Conservation (phyloP, 2,888 invertebrate genomes). For the Drosophila multiciliata region DNA sequence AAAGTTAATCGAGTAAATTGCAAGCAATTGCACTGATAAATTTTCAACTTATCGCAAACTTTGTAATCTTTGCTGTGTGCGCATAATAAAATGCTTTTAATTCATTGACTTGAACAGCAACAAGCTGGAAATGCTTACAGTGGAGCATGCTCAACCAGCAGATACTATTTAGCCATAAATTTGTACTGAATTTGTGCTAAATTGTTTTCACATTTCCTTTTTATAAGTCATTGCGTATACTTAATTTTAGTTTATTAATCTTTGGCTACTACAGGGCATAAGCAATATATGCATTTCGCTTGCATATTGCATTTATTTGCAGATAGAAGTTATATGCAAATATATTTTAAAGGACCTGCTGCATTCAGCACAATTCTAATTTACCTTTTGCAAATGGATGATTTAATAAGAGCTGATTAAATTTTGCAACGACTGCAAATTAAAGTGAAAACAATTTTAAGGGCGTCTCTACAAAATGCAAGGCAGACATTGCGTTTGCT, state of each 20-base stretch:
- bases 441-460: conserved; percentile 73
- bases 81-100: conserved; percentile 37
- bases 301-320: not conserved
- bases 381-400: not conserved
- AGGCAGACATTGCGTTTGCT: conserved; percentile 37
- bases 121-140: not conserved
- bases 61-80: conserved; percentile 42
- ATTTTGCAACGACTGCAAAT: conserved; percentile 77
- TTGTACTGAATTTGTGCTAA: not conserved
- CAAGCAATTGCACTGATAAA: conserved; percentile 38
- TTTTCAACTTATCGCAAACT: conserved; percentile 43
- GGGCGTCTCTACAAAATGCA: conserved; percentile 54
- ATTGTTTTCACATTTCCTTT: not conserved
- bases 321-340: not conserved
- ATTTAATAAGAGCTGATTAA: conserved; percentile 66
- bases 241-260: not conserved
- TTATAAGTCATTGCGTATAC: not conserved
- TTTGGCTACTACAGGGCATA: not conserved
- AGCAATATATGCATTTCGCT: not conserved
- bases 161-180: conserved; percentile 6
- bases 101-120: conserved; percentile 15
- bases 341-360: conserved; percentile 5
- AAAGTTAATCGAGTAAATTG: conserved; percentile 36
- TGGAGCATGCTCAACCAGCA: not conserved
- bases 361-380: conserved; percentile 23